phyloP scores from a whole-genome alignment of 1,140 invertebrate genomes.

The Teleogryllus occipitalis region DNA sequence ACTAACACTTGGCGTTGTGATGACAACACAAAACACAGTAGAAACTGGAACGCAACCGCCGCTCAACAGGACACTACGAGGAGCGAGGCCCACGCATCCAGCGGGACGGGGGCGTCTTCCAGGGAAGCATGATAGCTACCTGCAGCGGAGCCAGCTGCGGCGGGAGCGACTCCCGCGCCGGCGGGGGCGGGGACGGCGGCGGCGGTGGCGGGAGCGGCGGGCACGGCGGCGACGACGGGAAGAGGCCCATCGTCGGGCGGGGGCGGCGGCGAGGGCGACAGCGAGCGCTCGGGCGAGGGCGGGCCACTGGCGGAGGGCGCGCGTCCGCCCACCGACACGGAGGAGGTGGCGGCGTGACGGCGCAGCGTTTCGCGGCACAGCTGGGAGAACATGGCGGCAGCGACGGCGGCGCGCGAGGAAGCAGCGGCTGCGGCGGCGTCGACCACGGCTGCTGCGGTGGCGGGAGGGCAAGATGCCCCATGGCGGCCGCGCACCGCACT shows the following conservation, averaged over 20 bases:
- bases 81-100: no score
- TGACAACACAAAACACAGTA: no score
- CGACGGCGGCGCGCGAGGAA: neutral
- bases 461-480: neutral
- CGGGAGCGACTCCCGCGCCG: no score
- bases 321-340: neutral
- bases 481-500: constrained; percentile 1
- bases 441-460: neutral
- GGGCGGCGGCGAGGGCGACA: neutral
- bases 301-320: neutral
- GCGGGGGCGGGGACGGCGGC: no score
- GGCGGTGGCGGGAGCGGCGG: no score
- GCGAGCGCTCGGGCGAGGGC: neutral
- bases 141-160: no score
- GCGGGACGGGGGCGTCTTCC: no score
- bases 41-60: no score
- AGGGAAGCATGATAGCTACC: no score
- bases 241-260: neutral
- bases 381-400: neutral
- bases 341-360: neutral
- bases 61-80: no score
- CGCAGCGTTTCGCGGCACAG: neutral
- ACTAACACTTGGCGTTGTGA: no score
- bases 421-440: neutral
- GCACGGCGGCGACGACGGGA: neutral